These are phyloP conservation scores for Syrphus vitripennis DNA, from an alignment of 2,888 invertebrate genomes.

Conservation along the genomic window DNA sequence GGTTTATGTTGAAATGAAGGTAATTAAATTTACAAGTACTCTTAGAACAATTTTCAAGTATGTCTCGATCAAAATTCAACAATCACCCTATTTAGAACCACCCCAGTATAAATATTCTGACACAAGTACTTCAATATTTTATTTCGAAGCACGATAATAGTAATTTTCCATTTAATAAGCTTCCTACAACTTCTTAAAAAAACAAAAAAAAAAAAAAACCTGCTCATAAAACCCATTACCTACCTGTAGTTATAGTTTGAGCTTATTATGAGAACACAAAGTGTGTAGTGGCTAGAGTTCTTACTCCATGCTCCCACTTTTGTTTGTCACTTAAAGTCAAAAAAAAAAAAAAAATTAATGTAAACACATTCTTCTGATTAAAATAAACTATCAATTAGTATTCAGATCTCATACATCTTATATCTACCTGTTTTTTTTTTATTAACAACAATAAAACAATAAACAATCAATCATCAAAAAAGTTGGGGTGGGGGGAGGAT, in stretches of 20 bases:
- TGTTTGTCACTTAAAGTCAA: conserved; percentile 15
- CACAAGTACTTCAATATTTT: too few species aligned
- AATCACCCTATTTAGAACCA: too few species aligned
- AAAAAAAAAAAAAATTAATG: too few species aligned
- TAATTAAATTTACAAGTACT: too few species aligned
- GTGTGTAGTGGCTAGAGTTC: too few species aligned
- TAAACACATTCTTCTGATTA: conserved; percentile 22
- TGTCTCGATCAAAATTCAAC: too few species aligned
- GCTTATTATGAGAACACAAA: not conserved
- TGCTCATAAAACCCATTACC: not conserved
- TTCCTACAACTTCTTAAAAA: not conserved
- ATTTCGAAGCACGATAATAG: too few species aligned
- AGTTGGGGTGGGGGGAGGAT: not conserved
- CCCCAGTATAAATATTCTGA: too few species aligned
- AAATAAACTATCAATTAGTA: conserved; percentile 36
- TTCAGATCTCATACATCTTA: conserved; percentile 23
- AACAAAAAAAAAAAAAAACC: too few species aligned
- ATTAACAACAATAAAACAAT: conserved; percentile 14
- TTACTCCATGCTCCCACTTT: not conserved
- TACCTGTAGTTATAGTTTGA: not conserved
- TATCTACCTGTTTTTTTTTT: not conserved
- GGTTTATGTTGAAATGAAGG: too few species aligned
- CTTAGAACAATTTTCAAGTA: too few species aligned
- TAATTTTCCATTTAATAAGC: not conserved
- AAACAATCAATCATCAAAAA: not conserved